Evolutionary conservation across 2,113 vertebrate genomes (phyloP).

Genomic region (Larimichthys crocea): DNA sequence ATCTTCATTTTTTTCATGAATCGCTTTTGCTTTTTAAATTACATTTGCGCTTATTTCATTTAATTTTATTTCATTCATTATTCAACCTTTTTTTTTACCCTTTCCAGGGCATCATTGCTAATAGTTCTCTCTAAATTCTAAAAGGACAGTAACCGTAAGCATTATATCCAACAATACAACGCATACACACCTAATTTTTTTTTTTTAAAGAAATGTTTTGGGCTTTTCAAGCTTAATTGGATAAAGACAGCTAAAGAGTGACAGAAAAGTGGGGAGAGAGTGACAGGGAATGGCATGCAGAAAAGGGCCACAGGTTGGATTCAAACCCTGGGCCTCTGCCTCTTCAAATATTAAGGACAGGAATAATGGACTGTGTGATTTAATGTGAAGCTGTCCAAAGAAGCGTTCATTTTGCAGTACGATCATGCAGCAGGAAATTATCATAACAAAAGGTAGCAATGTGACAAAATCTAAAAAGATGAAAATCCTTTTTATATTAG

Average conservation of each 20-base stretch:
- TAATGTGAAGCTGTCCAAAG: conserved; percentile 5
- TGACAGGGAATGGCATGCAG: too few species aligned
- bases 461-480: background rate
- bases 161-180: background rate
- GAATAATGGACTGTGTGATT: background rate
- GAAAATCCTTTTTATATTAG: background rate
- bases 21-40: background rate
- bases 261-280: too few species aligned
- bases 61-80: background rate
- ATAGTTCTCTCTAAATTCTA: background rate
- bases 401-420: conserved; percentile 8
- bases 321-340: too few species aligned
- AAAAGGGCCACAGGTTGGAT: background rate
- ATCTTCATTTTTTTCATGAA: background rate
- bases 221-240: too few species aligned
- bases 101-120: background rate
- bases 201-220: too few species aligned
- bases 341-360: background rate
- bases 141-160: background rate
- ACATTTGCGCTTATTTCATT: conserved; percentile 12
- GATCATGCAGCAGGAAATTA: background rate
- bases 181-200: background rate
- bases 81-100: background rate
- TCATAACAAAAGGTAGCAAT: background rate
- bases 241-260: too few species aligned